A percentile compares a stretch with the other conserved stretches of the same genome.
Conservation (phyloP, 2,113 vertebrate species). For the Sinocyclocheilus anshuiensis region DNA sequence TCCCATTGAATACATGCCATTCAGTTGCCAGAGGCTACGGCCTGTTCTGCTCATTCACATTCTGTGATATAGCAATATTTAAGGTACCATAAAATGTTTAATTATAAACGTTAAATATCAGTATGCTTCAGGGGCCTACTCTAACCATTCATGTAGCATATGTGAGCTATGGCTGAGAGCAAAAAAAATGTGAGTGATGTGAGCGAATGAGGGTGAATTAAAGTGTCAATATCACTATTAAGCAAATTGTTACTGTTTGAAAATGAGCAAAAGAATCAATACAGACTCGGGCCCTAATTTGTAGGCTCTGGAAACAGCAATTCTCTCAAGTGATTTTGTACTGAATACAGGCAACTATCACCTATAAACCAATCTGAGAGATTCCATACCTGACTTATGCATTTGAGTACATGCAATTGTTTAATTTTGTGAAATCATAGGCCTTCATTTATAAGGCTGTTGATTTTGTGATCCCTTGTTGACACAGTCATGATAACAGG, state of each 20-base stretch:
- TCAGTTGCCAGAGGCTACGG: conserved; percentile 22
- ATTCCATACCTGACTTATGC: conserved; percentile 17
- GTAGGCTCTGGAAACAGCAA: conserved; percentile 16
- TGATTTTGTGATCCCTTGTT: conserved; percentile 21
- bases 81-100: conserved; percentile 6
- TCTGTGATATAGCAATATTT: conserved; percentile 16
- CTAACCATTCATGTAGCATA: neutral
- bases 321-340: conserved; percentile 10
- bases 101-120: conserved; percentile 21
- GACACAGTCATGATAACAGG: conserved; percentile 22
- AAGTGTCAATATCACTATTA: conserved; percentile 17
- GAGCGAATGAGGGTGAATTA: neutral
- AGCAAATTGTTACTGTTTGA: conserved; percentile 15
- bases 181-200: neutral
- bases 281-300: neutral
- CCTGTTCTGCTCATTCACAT: conserved; percentile 9
- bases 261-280: conserved; percentile 21
- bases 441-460: conserved; percentile 35
- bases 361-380: conserved; percentile 37
- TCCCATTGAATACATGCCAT: conserved; percentile 18
- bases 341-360: conserved; percentile 18
- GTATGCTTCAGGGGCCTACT: neutral
- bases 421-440: conserved; percentile 41
- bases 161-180: neutral
- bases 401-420: conserved; percentile 31